Evolutionary conservation across 1,140 invertebrate species (phyloP).

Genomic region (Dendrolimus kikuchii): DNA sequence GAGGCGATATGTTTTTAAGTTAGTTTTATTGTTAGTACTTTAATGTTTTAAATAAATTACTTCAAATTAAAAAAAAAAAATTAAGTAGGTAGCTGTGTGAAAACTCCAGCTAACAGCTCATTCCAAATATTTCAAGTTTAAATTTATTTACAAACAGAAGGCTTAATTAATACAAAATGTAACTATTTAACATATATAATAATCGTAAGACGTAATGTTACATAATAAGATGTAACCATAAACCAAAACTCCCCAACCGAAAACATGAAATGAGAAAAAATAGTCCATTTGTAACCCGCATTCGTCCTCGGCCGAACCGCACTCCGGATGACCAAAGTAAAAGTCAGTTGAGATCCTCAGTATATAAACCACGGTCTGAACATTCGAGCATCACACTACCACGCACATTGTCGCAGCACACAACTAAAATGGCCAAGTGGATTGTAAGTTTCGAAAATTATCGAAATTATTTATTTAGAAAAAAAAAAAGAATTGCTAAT

Average conservation of each 20-base stretch:
- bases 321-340: constrained; percentile 50
- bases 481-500: constrained; percentile 4
- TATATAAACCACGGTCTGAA: constrained; percentile 47
- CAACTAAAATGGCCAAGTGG: constrained; percentile 59
- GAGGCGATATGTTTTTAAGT: no score
- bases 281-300: constrained; percentile 38
- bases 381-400: constrained; percentile 40
- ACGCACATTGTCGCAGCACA: constrained; percentile 29
- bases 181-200: no score
- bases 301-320: constrained; percentile 40
- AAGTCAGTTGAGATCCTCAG: constrained; percentile 48
- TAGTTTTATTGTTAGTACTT: no score
- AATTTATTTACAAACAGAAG: no score
- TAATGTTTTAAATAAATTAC: no score
- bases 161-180: no score
- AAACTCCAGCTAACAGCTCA: no score
- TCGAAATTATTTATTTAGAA: no score
- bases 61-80: no score
- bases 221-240: not conserved
- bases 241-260: constrained; percentile 2
- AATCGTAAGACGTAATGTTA: not conserved
- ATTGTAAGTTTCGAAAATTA: constrained; percentile 42
- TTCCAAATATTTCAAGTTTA: no score
- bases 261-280: constrained; percentile 17
- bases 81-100: no score